Base-by-base conservation (phyloP, 2,113 vertebrate genomes). In the Mastomys natalensis region DNA sequence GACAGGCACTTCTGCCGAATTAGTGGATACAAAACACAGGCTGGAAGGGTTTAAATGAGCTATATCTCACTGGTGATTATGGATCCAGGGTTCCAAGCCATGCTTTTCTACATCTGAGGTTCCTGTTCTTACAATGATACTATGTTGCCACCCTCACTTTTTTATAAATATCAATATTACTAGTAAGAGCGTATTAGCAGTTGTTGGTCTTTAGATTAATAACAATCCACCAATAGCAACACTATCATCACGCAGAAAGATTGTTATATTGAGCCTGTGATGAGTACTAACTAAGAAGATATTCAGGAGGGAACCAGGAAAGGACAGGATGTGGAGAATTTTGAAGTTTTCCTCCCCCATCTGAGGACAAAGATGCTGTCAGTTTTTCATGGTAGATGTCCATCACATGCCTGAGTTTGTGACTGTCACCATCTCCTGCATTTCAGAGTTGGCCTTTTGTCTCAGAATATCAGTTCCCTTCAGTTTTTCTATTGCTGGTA, bases 391-490 rank as follows among this genome's bases (percentile, higher is more conserved):
- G 86, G 53, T 2, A 70, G 22, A 29, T 22, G 93, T 95, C 90
- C 82, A 60, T 84, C 72, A 0, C 43, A 5, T 74, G 96, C 21
- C 85, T 97, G 95, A 9, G 11, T 96, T 97, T 92, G 78, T 60
- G 29, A 70, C 3, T 40, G 95, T 92, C 78, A 43, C 72, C 89
- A 78, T 87, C 87, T 82, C 96, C 78, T 0, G 1, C 95, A 86
- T 51, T 97, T 45, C 0, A 9, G 70, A 94, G 90, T 94, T 87
- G 12, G 96, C 92, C 97, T 97, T 98, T 92, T 98, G 97, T 97
- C 97, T 98, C 96, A 94, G 58, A 90, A 89, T 97, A 96, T 64
- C 48, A 64, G 94, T 97, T 98, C 87, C 96, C 86, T 95, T 89
- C 80, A 86, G 24, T 96, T 92, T 97, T 95, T 73, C 92, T 92